Percentiles rank a stretch among this genome's conserved stretches.
These are phyloP conservation scores for Plotosus lineatus DNA, from an alignment of 2,113 vertebrate genomes.

Conservation along the genomic window DNA sequence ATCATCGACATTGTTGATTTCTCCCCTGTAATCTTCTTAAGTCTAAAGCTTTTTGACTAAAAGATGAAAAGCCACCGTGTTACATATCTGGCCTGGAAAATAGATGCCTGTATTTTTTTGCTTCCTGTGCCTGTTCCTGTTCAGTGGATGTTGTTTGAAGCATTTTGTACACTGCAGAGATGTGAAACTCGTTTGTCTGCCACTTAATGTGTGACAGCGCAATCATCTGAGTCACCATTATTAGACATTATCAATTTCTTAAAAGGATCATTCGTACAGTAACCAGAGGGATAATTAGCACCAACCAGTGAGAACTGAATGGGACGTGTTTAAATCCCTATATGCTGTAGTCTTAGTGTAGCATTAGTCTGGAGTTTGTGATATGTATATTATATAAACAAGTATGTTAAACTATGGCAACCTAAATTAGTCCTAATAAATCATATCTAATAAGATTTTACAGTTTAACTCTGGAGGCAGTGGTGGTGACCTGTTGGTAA, in stretches of 20 bases:
- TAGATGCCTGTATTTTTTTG: conserved; percentile 58
- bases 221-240: conserved; percentile 38
- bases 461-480: too few relatives aligned
- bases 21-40: conserved; percentile 73
- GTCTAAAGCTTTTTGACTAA: conserved; percentile 67
- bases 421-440: background rate
- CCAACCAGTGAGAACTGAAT: background rate
- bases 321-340: background rate
- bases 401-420: background rate
- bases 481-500: too few relatives aligned
- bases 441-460: conserved; percentile 14
- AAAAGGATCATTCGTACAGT: conserved; percentile 17
- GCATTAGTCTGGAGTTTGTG: background rate
- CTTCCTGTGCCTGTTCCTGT: conserved; percentile 8
- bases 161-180: conserved; percentile 17
- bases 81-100: conserved; percentile 59
- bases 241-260: conserved; percentile 37
- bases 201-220: conserved; percentile 21
- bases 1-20: conserved; percentile 70
- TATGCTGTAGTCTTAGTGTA: background rate
- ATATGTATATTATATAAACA: background rate
- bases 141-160: background rate
- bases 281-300: conserved; percentile 8
- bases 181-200: conserved; percentile 27
- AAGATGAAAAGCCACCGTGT: conserved; percentile 67